Base-by-base conservation (phyloP, 2,888 invertebrate species). In the Agriopis marginaria region DNA sequence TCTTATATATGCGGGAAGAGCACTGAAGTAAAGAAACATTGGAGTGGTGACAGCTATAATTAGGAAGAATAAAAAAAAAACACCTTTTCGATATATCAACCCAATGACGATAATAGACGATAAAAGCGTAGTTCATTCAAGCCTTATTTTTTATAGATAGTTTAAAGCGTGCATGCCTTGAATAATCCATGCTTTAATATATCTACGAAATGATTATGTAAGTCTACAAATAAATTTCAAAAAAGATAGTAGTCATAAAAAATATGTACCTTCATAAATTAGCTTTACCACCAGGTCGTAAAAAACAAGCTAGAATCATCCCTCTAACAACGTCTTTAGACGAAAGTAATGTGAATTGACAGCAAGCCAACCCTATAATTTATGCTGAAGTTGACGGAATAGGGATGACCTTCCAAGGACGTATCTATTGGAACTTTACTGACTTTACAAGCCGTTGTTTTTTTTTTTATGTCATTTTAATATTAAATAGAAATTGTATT, bases 281-380 rank as follows among this genome's bases (percentile, higher is more conserved):
- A 53, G 47, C 9, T 53, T 69, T 69, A 61, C 12, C 51, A 44
- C 47, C n/a, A 45, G 32, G 23, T 23, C 56, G 39, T 69, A 69
- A 69, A 69, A 59, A 62, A 61, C n/a, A 49, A 60, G 40, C 59
- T 17, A 50, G 39, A 14, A 40, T 59, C 63, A 59, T 40, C 53
- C 66, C 50, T 67, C 10, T 67, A 55, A 59, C 59, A 51, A 54
- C 44, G 66, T 66, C 49, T 66, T 70, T 12, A 60, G 55, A 40
- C 17, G 42, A 9, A 55, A 55, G 55, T 42, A 55, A 55, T 14
- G 14, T 3, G 55, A 56, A 56, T 56, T 44, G 55, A 55, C 55
- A 56, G 14, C 55, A 56, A 45, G 75, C 58, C 77, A 75, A 55
- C 75, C 74, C 77, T 77, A 75, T 53, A 71, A 63, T 60, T 69